These are phyloP conservation scores for Periophthalmus modestus DNA, from an alignment of 2,113 vertebrate species.

Conservation along the genomic window DNA sequence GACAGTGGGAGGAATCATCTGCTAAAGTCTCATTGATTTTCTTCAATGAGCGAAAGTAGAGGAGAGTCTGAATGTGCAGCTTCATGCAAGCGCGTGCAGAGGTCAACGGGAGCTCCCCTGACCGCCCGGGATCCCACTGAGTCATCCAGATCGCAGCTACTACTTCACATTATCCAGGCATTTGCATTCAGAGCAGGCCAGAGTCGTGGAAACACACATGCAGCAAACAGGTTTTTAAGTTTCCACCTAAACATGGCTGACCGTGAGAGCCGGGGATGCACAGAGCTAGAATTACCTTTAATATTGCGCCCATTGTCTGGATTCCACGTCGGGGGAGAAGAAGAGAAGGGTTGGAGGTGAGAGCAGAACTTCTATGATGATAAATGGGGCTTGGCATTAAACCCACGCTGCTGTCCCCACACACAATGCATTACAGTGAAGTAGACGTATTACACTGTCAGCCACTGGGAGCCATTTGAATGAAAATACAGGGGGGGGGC, in stretches of 20 bases:
- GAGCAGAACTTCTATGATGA: constrained; percentile 40
- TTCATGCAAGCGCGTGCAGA: constrained; percentile 61
- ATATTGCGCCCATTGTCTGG: constrained; percentile 94
- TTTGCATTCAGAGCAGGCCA: constrained; percentile 46
- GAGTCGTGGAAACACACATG: constrained; percentile 40
- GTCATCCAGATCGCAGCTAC: constrained; percentile 21
- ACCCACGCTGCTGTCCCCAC: constrained; percentile 10
- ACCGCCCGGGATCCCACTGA: constrained; percentile 3
- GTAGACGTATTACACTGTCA: constrained; percentile 51
- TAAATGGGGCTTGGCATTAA: constrained; percentile 44
- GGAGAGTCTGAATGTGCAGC: constrained; percentile 31
- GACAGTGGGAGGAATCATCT: constrained; percentile 41
- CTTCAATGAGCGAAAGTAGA: constrained; percentile 36
- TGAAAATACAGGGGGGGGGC: constrained; percentile 17
- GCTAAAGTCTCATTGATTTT: constrained; percentile 43
- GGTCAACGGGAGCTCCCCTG: constrained; percentile 28
- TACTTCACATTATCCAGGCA: constrained; percentile 30
- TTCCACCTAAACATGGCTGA: constrained; percentile 6
- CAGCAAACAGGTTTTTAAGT: constrained; percentile 47
- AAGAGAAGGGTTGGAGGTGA: constrained; percentile 57
- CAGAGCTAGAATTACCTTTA: constrained; percentile 87
- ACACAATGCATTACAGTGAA: constrained; percentile 58
- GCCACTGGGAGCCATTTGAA: constrained; percentile 39
- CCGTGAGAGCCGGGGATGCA: constrained; percentile 75
- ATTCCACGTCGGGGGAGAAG: constrained; percentile 63